Evolutionary conservation across 2,797 vertebrate species (phyloP).

Genomic region (Diceros bicornis): DNA sequence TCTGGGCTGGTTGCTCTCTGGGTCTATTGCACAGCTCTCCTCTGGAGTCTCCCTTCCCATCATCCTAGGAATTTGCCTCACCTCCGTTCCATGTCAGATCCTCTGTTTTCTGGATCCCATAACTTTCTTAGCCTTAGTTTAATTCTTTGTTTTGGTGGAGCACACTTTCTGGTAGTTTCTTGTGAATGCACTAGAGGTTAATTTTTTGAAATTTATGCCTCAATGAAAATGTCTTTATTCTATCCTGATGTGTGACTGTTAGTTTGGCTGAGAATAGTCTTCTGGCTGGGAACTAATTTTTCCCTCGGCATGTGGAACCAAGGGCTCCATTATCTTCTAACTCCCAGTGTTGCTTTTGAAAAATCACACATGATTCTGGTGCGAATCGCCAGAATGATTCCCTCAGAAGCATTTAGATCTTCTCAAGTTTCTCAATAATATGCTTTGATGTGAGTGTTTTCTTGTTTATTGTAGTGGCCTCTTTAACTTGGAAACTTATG

Average conservation of each 20-base stretch:
- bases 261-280: not conserved
- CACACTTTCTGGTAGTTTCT: slow-evolving; percentile 2
- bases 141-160: not conserved
- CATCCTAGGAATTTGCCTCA: rapidly evolving
- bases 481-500: not conserved
- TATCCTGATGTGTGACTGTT: not conserved
- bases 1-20: not conserved
- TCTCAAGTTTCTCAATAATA: not conserved
- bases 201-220: not conserved
- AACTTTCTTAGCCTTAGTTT: not conserved
- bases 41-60: not conserved
- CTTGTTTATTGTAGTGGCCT: not conserved
- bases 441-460: not conserved
- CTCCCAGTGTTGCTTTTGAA: not conserved
- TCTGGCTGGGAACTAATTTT: not conserved
- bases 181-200: not conserved
- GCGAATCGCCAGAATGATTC: too few relatives aligned
- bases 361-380: not conserved
- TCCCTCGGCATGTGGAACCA: not conserved
- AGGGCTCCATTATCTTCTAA: not conserved
- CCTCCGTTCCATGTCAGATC: not conserved
- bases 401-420: not conserved
- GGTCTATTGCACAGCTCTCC: not conserved
- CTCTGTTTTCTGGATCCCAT: not conserved
- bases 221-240: not conserved